Conservation (phyloP, 2,888 invertebrate species). For the Dexiosoma caninum region DNA sequence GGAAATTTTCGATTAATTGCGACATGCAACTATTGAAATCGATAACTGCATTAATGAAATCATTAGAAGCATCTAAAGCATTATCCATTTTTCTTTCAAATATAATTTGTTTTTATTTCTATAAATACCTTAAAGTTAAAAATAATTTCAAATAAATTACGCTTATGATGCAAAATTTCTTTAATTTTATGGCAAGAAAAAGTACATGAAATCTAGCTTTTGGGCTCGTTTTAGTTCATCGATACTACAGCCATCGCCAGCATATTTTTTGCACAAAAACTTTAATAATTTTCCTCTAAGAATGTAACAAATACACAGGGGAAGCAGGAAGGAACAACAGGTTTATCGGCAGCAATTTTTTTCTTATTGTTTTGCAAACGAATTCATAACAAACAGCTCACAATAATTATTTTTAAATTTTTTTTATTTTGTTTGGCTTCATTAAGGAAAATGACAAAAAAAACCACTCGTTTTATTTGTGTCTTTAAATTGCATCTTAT, state of each 20-base stretch:
- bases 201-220: not conserved
- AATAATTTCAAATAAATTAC: not conserved
- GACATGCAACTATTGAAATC: constrained; percentile 58
- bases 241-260: not conserved
- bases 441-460: too few relatives aligned
- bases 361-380: not conserved
- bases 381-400: not conserved
- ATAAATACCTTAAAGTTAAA: not conserved
- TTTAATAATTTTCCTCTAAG: constrained; percentile 9
- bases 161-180: not conserved
- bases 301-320: constrained; percentile 8
- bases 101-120: not conserved
- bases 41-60: constrained; percentile 50
- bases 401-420: not conserved
- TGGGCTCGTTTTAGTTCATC: constrained; percentile 27
- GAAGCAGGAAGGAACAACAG: not conserved
- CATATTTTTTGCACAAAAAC: not conserved
- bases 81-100: constrained; percentile 52
- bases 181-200: constrained; percentile 14
- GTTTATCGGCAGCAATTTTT: constrained; percentile 13
- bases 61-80: constrained; percentile 46
- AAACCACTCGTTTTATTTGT: not conserved
- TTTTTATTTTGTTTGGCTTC: not conserved
- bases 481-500: not conserved
- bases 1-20: constrained; percentile 47